These are phyloP conservation scores for Cantharis lateralis DNA, from an alignment of 2,888 invertebrate genomes.

Conservation along the genomic window DNA sequence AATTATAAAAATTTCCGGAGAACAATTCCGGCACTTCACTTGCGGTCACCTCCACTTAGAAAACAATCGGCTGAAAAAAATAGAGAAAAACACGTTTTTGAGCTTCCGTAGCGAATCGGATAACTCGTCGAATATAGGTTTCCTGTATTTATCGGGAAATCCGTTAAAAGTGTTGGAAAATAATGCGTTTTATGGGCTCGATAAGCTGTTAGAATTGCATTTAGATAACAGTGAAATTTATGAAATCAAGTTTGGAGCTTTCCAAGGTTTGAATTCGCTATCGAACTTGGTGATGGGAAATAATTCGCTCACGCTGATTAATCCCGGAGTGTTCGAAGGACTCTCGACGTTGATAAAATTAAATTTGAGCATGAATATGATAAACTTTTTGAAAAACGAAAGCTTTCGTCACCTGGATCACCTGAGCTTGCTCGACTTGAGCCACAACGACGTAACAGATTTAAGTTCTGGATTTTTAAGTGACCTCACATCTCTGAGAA, in stretches of 20 bases:
- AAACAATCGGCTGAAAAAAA: conserved; percentile 6
- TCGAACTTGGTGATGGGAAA: conserved; percentile 8
- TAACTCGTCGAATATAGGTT: conserved; percentile 4
- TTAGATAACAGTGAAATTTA: conserved; percentile 12
- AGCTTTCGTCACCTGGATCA: conserved; percentile 15
- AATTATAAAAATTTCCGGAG: neutral
- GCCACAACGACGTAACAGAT: conserved; percentile 10
- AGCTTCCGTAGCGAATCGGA: neutral
- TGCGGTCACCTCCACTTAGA: conserved; percentile 14
- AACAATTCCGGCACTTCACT: conserved; percentile 3
- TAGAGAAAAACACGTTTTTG: conserved; percentile 4
- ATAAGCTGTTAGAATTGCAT: conserved; percentile 11
- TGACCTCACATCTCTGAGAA: conserved; percentile 9
- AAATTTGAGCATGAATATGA: conserved; percentile 13
- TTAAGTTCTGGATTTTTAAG: conserved; percentile 9
- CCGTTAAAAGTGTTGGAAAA: conserved; percentile 9
- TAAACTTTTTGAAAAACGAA: conserved; percentile 11
- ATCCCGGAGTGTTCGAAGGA: conserved; percentile 4
- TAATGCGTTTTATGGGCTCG: conserved; percentile 6
- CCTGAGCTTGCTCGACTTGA: conserved; percentile 13
- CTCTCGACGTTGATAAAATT: conserved; percentile 13
- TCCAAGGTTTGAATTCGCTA: conserved; percentile 14
- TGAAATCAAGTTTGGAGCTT: conserved; percentile 10
- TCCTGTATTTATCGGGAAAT: conserved; percentile 16
- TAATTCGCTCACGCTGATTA: conserved; percentile 10